Evolutionary conservation across 1,140 invertebrate species (phyloP).

Genomic region (Drosophila equinoxialis): DNA sequence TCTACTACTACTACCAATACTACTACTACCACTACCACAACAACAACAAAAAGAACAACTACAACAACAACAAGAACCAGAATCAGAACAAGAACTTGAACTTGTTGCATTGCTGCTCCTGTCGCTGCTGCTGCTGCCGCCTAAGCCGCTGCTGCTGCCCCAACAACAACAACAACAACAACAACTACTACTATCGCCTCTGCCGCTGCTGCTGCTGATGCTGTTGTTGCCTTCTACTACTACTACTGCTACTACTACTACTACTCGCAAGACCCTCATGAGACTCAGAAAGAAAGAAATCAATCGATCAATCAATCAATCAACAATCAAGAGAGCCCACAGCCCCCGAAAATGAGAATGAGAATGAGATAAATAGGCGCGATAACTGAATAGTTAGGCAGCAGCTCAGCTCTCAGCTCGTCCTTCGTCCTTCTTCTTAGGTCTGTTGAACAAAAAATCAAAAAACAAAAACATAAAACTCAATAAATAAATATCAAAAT

Average conservation of each 20-base stretch:
- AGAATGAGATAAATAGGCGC: constrained; percentile 2
- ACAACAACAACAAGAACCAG: constrained; percentile 73
- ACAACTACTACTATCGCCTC: constrained; percentile 1
- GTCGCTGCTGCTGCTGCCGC: constrained; percentile 54
- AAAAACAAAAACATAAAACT: neutral
- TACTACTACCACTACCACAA: constrained; percentile 77
- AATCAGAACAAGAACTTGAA: constrained; percentile 78
- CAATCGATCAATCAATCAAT: neutral
- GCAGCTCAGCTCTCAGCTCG: constrained; percentile 53
- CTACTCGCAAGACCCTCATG: constrained; percentile 33
- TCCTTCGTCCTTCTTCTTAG: constrained; percentile 37
- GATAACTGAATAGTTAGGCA: constrained; percentile 41
- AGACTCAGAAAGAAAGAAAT: constrained; percentile 17
- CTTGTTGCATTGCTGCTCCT: constrained; percentile 75
- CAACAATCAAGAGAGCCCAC: constrained; percentile 22
- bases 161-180: no score
- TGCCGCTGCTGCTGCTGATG: constrained; percentile 28
- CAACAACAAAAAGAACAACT: constrained; percentile 80
- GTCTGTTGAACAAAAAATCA: constrained; percentile 45
- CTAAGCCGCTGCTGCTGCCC: constrained; percentile 34
- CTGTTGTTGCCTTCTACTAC: constrained; percentile 54
- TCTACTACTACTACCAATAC: constrained; percentile 78
- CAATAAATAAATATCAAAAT: constrained; percentile 16
- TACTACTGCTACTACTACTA: constrained; percentile 58
- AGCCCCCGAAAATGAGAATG: constrained; percentile 33